Evolutionary conservation across 2,113 vertebrate species (phyloP), one percentile per base, ranked within the genome.

Genomic region (Myanophis thanlyinensis): DNA sequence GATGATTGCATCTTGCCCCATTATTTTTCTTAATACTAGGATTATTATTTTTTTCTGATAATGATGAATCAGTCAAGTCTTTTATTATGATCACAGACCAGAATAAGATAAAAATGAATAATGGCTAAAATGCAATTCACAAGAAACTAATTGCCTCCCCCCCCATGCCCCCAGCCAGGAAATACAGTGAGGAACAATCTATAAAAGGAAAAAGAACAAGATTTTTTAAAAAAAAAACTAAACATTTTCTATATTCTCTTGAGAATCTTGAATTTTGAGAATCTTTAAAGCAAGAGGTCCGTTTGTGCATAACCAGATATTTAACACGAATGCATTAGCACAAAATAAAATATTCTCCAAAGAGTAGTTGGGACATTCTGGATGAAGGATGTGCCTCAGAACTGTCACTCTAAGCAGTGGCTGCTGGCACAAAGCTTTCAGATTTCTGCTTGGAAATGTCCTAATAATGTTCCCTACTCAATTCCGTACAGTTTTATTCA

Each of bases 381-480:
- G 15, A 13, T 62, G 30, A 35, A 9, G n/a, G 54, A 87, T 40
- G 30, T 67, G 30, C 86, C n/a, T 10, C 88, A 35, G 23, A 22
- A 47, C 84, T 53, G 25, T 52, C 56, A 80, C 23, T 47, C 2
- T 44, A 47, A 89, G 35, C 25, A 89, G 25, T 15, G 89, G 87
- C 87, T 84, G n/a, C 48, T 92, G 91, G 86, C 86, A 92, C 35
- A 53, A 80, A 53, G 62, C 91, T 62, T 73, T 47, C 13, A 44
- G 30, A 80, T 35, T 87, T 73, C 62, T 59, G 4, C 89, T 54
- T 1, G 0, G 0, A 15, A 92, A 0, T 15, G 22, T 80, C 51
- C 13, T 12, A 93, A 1, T 67, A 15, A 40, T 0, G 0, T 90
- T 56, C 40, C 80, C 49, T 27, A 47, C 67, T 46, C 2, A 11